Evolutionary conservation across 2,113 vertebrate genomes (phyloP), one percentile per base, ranked within the genome.

Genomic region (Gracilinanus agilis): DNA sequence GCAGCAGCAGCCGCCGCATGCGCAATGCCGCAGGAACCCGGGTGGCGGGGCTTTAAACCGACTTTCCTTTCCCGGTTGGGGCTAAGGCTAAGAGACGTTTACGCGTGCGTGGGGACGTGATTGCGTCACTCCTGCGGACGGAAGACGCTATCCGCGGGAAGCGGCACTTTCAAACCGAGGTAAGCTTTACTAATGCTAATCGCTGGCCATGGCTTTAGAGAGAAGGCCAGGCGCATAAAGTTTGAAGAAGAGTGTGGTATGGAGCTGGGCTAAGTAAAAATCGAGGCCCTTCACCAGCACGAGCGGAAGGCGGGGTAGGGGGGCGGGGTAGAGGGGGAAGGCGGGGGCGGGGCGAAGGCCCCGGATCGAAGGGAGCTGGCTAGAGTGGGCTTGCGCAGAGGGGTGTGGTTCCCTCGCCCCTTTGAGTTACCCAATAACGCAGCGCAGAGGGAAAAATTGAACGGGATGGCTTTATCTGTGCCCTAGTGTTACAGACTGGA

Each of bases 1-100:
- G 61, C 3, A 75, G 13, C 12, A 75, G 61, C 34, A 75, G 13
- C 0, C 16, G 1, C 34, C 67, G 67, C 67, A 40, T 0, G 67
- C 67, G 67, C n/a, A 83, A 2, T 19, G 0, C 0, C 13, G 27
- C 0, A 5, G 13, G 6, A 3, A 23, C 19, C 0, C 16, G n/a
- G n/a, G 6, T n/a, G 34, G 5, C 49, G 34, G n/a, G 67, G n/a
- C n/a, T 83, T n/a, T 21, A 40, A 49, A 16, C 34, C 4, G 67
- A 13, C 16, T 83, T n/a, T 83, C 19, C 19, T 21, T n/a, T n/a
- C 34, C 3, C 29, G 12, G 34, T 0, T 4, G 13, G 61, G 0
- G n/a, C 2, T n/a, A 75, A 49, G 34, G 3, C 40, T 13, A 13
- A 34, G 7, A 40, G 67, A 7, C n/a, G n/a, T 23, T 67, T 3